Evolutionary conservation across 2,113 vertebrate genomes (phyloP), one percentile per base, ranked within the genome.

Genomic region (Clarias batrachus): DNA sequence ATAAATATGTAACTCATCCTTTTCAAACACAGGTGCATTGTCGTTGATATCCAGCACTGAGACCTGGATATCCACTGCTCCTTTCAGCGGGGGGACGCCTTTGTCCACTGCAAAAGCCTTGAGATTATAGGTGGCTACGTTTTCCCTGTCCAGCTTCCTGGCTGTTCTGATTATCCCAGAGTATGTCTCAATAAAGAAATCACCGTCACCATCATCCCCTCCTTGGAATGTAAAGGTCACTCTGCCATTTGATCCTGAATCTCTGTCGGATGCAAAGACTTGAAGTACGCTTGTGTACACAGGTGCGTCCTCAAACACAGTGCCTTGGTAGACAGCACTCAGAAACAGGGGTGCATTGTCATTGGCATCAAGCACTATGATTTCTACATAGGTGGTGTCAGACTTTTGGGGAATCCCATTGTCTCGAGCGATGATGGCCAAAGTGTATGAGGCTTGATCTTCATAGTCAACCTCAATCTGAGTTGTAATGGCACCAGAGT

Each of bases 381-480:
- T 96, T 91, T 97, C 97, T 0, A 97, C 95, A 0, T 96, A 96
- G 0, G 97, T 97, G 62, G 96, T 96, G 86, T 97, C 97, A 0
- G 96, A 97, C 84, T 97, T 97, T 90, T 96, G 97, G 0, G 96
- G 96, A 88, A 97, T 95, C 9, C 97, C 97, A 0, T 97, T 97
- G 92, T 97, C 97, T 0, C 92, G 93, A 5, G 97, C 97, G 0
- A 96, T 96, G 87, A 97, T 92, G 85, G 96, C 96, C 90, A 97
- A 88, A 0, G 96, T 97, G 91, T 97, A 97, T 52, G 96, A 96
- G 0, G 96, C 96, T 92, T 96, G 96, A 86, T 96, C 95, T 88
- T 97, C 96, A 0, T 97, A 97, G 91, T 97, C 97, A 68, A 97
- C 92, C 87, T 96, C 96, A 3, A 95, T 95, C 81, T 93, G 87